phyloP scores from a whole-genome alignment of 1,140 invertebrate species.

The Panagrolaimus sp. region DNA sequence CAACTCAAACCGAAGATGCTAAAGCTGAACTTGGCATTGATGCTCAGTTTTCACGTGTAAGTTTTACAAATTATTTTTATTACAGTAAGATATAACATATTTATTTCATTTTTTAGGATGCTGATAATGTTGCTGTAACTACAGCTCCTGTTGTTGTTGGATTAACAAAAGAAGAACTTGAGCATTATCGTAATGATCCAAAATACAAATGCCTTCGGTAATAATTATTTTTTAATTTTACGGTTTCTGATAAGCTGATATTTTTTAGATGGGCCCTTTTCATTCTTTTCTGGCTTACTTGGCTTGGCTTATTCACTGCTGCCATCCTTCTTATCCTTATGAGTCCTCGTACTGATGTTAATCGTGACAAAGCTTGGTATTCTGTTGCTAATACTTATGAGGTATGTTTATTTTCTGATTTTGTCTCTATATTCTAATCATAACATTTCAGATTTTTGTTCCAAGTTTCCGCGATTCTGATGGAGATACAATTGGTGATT shows the following conservation, averaged over 20 bases:
- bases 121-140: constrained; percentile 29
- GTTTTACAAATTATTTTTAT: too few species aligned
- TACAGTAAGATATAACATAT: not conserved
- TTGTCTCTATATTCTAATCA: too few species aligned
- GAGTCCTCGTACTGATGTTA: constrained; percentile 35
- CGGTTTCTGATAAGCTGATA: constrained; percentile 23
- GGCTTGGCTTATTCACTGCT: constrained; percentile 35
- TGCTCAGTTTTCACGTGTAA: constrained; percentile 13
- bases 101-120: constrained; percentile 13
- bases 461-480: constrained; percentile 39
- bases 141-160: constrained; percentile 28
- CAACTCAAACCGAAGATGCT: not conserved
- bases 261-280: constrained; percentile 15
- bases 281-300: constrained; percentile 38
- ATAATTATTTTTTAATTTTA: not conserved
- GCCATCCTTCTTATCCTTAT: constrained; percentile 40
- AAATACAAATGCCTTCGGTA: not conserved
- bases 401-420: too few species aligned
- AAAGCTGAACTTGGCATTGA: constrained; percentile 8
- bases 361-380: constrained; percentile 31
- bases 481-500: constrained; percentile 31
- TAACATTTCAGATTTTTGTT: constrained; percentile 19
- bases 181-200: constrained; percentile 34
- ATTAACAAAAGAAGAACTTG: constrained; percentile 42
- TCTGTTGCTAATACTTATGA: constrained; percentile 35